phyloP scores from a whole-genome alignment of 2,797 vertebrate species.

The Adelosebastes latens region DNA sequence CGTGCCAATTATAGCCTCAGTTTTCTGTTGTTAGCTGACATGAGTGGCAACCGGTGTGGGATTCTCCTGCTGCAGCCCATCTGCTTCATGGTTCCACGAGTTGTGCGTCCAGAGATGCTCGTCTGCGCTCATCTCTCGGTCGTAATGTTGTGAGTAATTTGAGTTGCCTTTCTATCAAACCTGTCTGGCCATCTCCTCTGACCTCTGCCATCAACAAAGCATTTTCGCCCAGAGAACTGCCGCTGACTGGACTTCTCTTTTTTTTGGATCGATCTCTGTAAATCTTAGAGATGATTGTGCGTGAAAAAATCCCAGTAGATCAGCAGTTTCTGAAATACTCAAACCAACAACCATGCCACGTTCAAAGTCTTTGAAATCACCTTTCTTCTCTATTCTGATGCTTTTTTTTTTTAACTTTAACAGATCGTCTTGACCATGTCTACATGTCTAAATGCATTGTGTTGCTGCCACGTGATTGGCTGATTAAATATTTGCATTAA shows the following conservation, averaged over 20 bases:
- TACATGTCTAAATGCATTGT: neutral
- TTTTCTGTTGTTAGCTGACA: too few species aligned
- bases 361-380: neutral
- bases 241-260: accelerated
- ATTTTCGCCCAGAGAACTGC: neutral
- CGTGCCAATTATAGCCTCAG: too few species aligned
- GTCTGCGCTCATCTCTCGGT: neutral
- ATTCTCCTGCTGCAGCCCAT: neutral
- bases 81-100: neutral
- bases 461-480: neutral
- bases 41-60: too few species aligned
- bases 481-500: neutral
- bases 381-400: neutral
- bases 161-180: neutral
- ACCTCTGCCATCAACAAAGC: neutral
- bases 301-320: neutral
- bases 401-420: neutral
- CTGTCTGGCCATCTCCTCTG: neutral
- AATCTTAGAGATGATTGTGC: neutral
- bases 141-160: neutral
- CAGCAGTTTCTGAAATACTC: neutral
- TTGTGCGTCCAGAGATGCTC: neutral
- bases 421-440: neutral
- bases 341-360: neutral
- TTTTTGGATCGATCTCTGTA: neutral